Conservation (phyloP, 2,113 vertebrate genomes). For the Aptenodytes patagonicus region DNA sequence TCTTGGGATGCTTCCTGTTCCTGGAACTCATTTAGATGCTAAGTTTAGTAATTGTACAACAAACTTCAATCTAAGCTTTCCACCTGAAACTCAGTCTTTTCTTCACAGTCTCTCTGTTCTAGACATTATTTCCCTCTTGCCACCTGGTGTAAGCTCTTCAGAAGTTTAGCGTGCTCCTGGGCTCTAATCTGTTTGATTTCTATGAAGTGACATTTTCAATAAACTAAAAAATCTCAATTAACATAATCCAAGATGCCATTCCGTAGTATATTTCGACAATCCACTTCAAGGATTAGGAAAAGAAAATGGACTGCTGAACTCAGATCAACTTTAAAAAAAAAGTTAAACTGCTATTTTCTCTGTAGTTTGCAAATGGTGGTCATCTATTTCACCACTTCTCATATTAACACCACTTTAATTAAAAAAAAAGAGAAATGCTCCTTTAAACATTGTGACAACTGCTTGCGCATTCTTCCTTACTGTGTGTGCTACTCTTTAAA, state of each 20-base stretch:
- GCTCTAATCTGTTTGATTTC: conserved; percentile 2
- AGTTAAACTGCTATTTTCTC: neutral
- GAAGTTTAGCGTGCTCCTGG: neutral
- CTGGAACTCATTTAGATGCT: neutral
- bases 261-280: neutral
- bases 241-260: conserved; percentile 40
- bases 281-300: neutral
- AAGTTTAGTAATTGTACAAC: neutral
- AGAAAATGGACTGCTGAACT: neutral
- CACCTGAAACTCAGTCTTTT: neutral
- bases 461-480: neutral
- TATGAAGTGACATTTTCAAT: conserved; percentile 21
- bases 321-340: neutral
- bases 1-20: neutral
- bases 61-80: neutral
- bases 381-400: neutral
- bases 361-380: neutral
- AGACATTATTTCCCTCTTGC: neutral
- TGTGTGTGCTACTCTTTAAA: neutral
- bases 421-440: neutral
- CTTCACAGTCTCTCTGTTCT: neutral
- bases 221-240: conserved; percentile 41
- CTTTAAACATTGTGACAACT: neutral
- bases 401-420: neutral
- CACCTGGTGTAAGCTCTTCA: neutral